Base-by-base conservation (phyloP, 2,888 invertebrate species). In the Ypsolopha scabrella region DNA sequence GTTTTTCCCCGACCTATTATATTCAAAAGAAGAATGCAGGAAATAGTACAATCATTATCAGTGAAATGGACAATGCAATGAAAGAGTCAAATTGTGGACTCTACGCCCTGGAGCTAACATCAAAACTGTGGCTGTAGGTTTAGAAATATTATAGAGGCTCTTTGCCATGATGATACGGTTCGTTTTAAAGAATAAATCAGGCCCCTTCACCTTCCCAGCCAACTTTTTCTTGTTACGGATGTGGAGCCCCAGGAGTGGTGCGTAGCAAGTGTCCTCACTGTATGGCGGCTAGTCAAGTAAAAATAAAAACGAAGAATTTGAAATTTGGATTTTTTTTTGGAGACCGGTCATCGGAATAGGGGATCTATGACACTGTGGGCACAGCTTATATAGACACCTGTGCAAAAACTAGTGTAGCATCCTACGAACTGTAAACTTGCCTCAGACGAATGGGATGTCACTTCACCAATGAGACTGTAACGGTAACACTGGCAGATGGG, bases 161-260 rank as follows among this genome's bases (percentile, higher is more conserved):
- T n/a, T n/a, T n/a, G n/a, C n/a, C n/a, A n/a, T n/a, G n/a, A n/a
- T n/a, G n/a, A n/a, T n/a, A n/a, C n/a, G n/a, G n/a, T n/a, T n/a
- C n/a, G n/a, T n/a, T n/a, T n/a, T n/a, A n/a, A n/a, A n/a, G n/a
- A n/a, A n/a, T n/a, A n/a, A n/a, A n/a, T n/a, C 46, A 50, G 13
- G 48, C 38, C 7, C 38, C 48, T 4, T 48, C 48, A 6, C 48
- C 48, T 3, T 48, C 48, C 3, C 14, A 7, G 8, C 48, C 48
- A 3, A 48, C n/a, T 7, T 48, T 48, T 24, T 11, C 11, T 4
- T 38, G 48, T 35, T 48, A 48, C 38, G 48, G 48, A 11, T 48
- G 48, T 13, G 48, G 48, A 14, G 48, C 48, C 2, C 37, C 48
- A 37, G 48, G 48, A 8, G 48, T 48, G 9, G 50, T 50, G 24